These are phyloP conservation scores for Epistrophe eligans DNA, from an alignment of 2,888 invertebrate species.

Conservation along the genomic window DNA sequence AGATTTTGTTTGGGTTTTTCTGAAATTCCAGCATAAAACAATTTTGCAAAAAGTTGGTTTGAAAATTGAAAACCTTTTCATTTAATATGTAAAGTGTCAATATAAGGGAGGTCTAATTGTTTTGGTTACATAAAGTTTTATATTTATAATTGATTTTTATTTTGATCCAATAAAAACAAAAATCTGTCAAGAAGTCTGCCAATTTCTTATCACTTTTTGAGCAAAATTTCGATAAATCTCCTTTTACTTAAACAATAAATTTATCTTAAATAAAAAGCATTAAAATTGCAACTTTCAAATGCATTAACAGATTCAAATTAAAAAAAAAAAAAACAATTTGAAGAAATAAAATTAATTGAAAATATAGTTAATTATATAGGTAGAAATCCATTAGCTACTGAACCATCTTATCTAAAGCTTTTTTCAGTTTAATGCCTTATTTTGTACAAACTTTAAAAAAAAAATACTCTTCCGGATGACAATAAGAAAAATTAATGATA, in stretches of 20 bases:
- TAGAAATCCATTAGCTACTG: neutral
- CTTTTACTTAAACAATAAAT: neutral
- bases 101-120: too few relatives aligned
- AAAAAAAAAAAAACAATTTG: neutral
- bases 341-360: neutral
- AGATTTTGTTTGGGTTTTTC: too few relatives aligned
- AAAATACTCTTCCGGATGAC: neutral
- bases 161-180: too few relatives aligned
- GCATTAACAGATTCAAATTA: neutral
- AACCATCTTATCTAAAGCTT: neutral
- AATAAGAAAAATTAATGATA: neutral
- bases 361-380: neutral
- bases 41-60: too few relatives aligned
- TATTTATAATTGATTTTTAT: too few relatives aligned
- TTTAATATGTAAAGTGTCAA: too few relatives aligned
- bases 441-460: neutral
- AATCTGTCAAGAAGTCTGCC: too few relatives aligned
- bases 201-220: too few relatives aligned
- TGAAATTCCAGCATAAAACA: too few relatives aligned
- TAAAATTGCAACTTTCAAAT: neutral
- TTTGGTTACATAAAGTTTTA: too few relatives aligned
- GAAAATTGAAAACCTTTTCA: too few relatives aligned
- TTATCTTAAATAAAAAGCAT: neutral
- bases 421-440: neutral
- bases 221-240: neutral